A percentile compares a stretch with the other conserved stretches of the same genome.
phyloP scores from a whole-genome alignment of 2,113 vertebrate species.

The Coptodon rendalli region DNA sequence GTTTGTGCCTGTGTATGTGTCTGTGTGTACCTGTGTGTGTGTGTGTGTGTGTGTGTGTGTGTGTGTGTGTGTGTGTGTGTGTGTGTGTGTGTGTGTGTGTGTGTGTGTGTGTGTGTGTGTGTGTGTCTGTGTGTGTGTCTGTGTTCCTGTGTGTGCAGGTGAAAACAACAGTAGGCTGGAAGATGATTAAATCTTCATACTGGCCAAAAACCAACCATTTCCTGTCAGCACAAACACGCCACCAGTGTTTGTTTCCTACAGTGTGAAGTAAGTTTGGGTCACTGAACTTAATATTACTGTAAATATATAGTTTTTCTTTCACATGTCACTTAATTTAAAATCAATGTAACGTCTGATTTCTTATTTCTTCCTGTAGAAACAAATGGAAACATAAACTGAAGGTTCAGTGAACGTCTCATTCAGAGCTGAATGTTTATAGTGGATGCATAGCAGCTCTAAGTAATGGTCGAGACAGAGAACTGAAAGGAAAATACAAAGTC shows the following conservation, averaged over 20 bases:
- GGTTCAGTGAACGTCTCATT: not conserved
- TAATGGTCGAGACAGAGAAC: not conserved
- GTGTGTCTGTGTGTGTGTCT: too few species aligned
- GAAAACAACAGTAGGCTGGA: too few species aligned
- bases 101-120: too few species aligned
- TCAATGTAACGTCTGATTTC: not conserved
- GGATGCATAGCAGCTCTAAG: not conserved
- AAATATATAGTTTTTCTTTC: not conserved
- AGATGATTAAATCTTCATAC: not conserved
- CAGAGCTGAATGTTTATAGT: not conserved
- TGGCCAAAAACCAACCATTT: not conserved
- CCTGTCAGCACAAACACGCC: not conserved
- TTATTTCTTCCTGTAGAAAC: not conserved
- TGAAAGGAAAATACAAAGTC: not conserved
- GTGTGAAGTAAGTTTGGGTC: not conserved
- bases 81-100: rapidly evolving
- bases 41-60: rapidly evolving
- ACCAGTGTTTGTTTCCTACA: not conserved
- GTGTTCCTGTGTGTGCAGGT: too few species aligned
- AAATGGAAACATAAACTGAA: rapidly evolving
- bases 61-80: rapidly evolving
- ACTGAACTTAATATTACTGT: not conserved
- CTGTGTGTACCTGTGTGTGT: rapidly evolving
- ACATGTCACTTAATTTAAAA: not conserved
- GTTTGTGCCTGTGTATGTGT: rapidly evolving